These are phyloP conservation scores for Chloroclysta siterata DNA, from an alignment of 2,888 invertebrate genomes.

Conservation along the genomic window DNA sequence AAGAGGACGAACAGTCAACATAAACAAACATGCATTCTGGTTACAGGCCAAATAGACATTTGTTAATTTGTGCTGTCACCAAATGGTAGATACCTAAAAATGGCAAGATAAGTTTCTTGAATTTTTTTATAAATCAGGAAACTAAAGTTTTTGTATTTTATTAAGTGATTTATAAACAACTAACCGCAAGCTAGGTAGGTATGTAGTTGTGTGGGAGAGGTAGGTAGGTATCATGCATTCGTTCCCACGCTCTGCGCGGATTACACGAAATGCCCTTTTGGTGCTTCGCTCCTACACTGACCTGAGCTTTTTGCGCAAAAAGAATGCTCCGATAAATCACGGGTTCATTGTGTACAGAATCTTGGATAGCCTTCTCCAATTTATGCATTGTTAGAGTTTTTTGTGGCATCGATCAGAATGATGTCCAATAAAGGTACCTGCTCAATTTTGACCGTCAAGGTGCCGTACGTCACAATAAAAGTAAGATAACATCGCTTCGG, in stretches of 20 bases:
- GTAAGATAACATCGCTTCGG: constrained; percentile 63
- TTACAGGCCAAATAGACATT: no score
- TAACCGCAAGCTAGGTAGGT: background rate
- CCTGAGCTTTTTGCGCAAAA: constrained; percentile 81
- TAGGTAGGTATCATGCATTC: constrained; percentile 35
- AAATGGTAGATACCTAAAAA: no score
- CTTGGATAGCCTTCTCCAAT: constrained; percentile 70
- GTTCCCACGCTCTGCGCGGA: constrained; percentile 79
- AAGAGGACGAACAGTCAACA: no score
- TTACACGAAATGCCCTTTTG: constrained; percentile 82
- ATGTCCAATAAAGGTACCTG: constrained; percentile 79
- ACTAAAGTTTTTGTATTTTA: background rate
- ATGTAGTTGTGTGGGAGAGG: background rate
- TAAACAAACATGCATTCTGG: no score
- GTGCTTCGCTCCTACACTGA: constrained; percentile 79
- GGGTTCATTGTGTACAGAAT: constrained; percentile 73
- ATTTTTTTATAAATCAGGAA: no score
- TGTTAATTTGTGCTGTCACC: no score
- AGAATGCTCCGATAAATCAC: constrained; percentile 80
- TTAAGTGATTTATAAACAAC: background rate
- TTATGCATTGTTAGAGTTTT: constrained; percentile 69
- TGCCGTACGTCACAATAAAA: constrained; percentile 79
- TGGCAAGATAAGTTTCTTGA: no score
- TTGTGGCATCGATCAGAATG: constrained; percentile 63
- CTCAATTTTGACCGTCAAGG: constrained; percentile 79